Conservation (phyloP, 1,140 invertebrate species). For the Araneus ventricosus region DNA sequence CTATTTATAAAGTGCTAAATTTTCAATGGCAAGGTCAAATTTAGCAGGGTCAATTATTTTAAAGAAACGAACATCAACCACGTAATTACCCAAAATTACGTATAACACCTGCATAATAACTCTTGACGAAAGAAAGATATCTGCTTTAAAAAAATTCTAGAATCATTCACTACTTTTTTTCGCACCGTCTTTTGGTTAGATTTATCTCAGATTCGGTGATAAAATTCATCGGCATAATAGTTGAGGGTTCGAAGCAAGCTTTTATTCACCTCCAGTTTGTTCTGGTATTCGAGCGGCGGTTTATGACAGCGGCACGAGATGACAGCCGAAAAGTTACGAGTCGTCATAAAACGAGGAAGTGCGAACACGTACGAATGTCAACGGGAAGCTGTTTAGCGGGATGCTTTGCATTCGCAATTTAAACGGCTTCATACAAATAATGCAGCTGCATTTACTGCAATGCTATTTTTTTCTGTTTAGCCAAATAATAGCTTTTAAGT, state of each 20-base stretch:
- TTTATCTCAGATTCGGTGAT: neutral
- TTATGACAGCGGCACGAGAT: neutral
- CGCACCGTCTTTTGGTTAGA: neutral
- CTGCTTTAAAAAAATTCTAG: no score
- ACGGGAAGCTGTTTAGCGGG: neutral
- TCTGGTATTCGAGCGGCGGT: neutral
- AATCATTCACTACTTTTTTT: neutral
- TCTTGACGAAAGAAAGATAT: neutral
- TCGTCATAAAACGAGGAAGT: slow-evolving; percentile 7
- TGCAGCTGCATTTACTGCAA: no score
- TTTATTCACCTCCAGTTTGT: neutral
- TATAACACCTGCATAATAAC: neutral
- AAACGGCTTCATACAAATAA: no score
- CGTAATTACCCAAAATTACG: neutral
- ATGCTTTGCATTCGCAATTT: no score
- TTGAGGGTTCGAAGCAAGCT: neutral
- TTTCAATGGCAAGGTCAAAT: no score
- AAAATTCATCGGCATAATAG: neutral
- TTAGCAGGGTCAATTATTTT: no score
- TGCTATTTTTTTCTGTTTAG: no score
- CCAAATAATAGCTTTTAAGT: no score
- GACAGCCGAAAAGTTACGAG: neutral
- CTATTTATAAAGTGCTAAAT: no score
- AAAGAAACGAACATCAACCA: neutral
- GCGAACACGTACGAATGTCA: neutral